Evolutionary conservation across 2,888 invertebrate species (phyloP).

Genomic region (Drosophila borealis): DNA sequence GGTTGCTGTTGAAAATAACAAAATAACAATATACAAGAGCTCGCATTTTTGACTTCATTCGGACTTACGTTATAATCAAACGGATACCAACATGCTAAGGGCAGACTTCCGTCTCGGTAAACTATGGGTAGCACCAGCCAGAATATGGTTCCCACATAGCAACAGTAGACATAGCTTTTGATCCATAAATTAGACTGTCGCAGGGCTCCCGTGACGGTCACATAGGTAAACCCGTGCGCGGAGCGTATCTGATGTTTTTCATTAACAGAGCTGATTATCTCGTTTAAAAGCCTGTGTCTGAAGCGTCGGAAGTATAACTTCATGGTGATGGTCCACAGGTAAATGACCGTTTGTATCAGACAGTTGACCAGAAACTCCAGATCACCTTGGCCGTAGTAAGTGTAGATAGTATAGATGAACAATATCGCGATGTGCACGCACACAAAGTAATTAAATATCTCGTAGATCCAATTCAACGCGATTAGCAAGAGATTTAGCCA

Average conservation of each 20-base stretch:
- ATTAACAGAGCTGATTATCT: slow-evolving; percentile 65
- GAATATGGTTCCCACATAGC: slow-evolving; percentile 48
- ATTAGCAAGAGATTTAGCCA: slow-evolving; percentile 1
- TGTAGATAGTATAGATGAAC: slow-evolving; percentile 72
- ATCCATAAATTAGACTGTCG: slow-evolving; percentile 59
- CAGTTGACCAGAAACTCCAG: slow-evolving; percentile 72
- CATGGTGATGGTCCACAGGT: slow-evolving; percentile 71
- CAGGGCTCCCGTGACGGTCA: slow-evolving; percentile 66
- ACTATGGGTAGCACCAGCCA: slow-evolving; percentile 67
- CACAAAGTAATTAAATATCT: slow-evolving; percentile 68
- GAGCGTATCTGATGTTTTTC: slow-evolving; percentile 62
- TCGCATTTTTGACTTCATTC: neutral
- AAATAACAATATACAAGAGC: neutral
- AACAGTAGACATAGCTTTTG: slow-evolving; percentile 65
- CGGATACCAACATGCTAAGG: slow-evolving; percentile 82
- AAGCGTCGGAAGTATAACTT: slow-evolving; percentile 76
- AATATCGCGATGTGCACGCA: slow-evolving; percentile 66
- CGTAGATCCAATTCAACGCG: slow-evolving; percentile 40
- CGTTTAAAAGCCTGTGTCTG: slow-evolving; percentile 36
- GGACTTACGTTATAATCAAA: slow-evolving; percentile 73
- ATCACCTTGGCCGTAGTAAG: slow-evolving; percentile 61
- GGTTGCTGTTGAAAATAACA: slow-evolving; percentile 57
- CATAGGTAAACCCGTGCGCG: slow-evolving; percentile 76
- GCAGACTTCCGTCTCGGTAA: slow-evolving; percentile 71
- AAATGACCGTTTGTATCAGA: slow-evolving; percentile 74